Evolutionary conservation across 2,888 invertebrate genomes (phyloP).

Genomic region (Melolontha melolontha): DNA sequence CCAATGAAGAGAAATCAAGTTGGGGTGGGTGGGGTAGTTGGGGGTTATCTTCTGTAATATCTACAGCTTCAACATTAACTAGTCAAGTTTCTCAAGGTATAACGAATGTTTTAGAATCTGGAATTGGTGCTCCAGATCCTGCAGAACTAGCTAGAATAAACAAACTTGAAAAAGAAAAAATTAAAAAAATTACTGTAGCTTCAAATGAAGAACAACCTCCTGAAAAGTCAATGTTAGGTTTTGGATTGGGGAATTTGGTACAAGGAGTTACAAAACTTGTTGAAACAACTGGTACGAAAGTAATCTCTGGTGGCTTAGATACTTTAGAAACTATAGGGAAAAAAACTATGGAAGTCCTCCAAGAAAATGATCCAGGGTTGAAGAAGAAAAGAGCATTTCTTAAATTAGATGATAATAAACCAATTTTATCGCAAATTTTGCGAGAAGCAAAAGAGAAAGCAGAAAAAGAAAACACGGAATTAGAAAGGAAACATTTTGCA

Average conservation of each 20-base stretch:
- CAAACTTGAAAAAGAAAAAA: slow-evolving; percentile 52
- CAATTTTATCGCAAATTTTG: slow-evolving; percentile 73
- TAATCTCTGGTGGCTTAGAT: slow-evolving; percentile 84
- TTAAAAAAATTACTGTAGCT: slow-evolving; percentile 20
- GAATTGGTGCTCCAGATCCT: slow-evolving; percentile 87
- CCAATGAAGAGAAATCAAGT: slow-evolving; percentile 46
- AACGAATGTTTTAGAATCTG: slow-evolving; percentile 80
- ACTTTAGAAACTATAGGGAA: slow-evolving; percentile 94
- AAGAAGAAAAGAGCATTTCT: slow-evolving; percentile 82
- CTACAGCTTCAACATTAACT: slow-evolving; percentile 83
- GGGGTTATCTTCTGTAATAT: slow-evolving; percentile 80
- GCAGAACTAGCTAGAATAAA: slow-evolving; percentile 76
- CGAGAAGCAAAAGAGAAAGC: slow-evolving; percentile 80
- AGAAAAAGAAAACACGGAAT: slow-evolving; percentile 70
- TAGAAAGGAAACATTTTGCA: slow-evolving; percentile 66
- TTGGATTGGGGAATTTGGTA: slow-evolving; percentile 73
- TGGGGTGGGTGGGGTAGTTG: slow-evolving; percentile 79
- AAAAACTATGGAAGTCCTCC: slow-evolving; percentile 93
- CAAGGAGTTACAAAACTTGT: slow-evolving; percentile 79
- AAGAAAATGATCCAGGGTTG: slow-evolving; percentile 91
- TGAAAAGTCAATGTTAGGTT: slow-evolving; percentile 56
- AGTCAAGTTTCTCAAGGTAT: slow-evolving; percentile 86
- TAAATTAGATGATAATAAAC: slow-evolving; percentile 73
- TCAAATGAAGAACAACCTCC: slow-evolving; percentile 21
- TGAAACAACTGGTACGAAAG: slow-evolving; percentile 72